A percentile compares a stretch with the other conserved stretches of the same genome.
Conservation (phyloP, 2,888 invertebrate genomes). For the Rugalucina vietnamica region DNA sequence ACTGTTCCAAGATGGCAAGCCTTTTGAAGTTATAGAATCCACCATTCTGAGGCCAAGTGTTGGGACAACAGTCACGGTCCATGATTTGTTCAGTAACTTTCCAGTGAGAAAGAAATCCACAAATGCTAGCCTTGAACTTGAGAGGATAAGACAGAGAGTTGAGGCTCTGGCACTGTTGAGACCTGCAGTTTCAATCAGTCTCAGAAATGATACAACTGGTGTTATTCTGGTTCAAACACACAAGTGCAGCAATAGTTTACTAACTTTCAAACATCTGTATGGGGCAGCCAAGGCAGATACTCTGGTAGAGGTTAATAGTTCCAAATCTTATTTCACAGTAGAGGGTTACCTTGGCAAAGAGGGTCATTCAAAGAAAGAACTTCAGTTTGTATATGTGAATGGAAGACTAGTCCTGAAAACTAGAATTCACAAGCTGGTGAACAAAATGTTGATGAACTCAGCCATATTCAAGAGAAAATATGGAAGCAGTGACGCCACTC, state of each 20-base stretch:
- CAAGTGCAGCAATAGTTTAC: conserved; percentile 86
- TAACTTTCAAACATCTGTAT: conserved; percentile 85
- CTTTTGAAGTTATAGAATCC: conserved; percentile 81
- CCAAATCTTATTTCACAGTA: conserved; percentile 85
- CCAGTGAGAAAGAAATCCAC: conserved; percentile 87
- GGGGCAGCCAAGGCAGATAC: conserved; percentile 83
- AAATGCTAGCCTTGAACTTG: conserved; percentile 86
- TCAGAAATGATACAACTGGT: conserved; percentile 88
- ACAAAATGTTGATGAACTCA: conserved; percentile 81
- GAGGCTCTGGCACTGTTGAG: conserved; percentile 88
- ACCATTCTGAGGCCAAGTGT: conserved; percentile 86
- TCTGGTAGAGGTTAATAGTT: conserved; percentile 83
- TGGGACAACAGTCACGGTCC: conserved; percentile 90
- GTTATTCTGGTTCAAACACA: conserved; percentile 87
- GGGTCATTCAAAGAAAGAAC: conserved; percentile 83
- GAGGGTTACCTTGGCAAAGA: conserved; percentile 87
- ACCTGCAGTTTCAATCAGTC: conserved; percentile 87
- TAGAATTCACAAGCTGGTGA: conserved; percentile 85
- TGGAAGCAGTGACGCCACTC: conserved; percentile 26
- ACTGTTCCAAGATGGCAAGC: conserved; percentile 86
- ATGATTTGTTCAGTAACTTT: conserved; percentile 88
- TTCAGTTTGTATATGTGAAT: conserved; percentile 89
- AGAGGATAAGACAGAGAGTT: conserved; percentile 87
- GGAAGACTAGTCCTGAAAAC: conserved; percentile 86
- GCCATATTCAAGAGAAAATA: conserved; percentile 67